Base-by-base conservation (phyloP, 1,140 invertebrate species). In the Drosophila santomea region DNA sequence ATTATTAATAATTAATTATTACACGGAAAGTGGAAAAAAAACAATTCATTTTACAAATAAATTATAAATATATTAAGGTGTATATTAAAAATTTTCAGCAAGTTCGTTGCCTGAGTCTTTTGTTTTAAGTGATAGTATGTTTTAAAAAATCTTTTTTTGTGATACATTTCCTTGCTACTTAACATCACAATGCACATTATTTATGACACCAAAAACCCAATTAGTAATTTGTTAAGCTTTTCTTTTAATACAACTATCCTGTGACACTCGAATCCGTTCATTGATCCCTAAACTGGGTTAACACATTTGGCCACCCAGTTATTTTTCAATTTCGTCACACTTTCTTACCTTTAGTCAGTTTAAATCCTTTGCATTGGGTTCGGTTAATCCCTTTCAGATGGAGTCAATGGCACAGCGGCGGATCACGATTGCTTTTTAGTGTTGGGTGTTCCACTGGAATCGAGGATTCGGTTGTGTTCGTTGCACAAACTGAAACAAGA, bases 91-190 rank as follows among this genome's bases (percentile, higher is more conserved):
- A 1, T 43, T 43, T n/a, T n/a, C n/a, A 45, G 7, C 71, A 78
- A 62, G 85, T 86, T 86, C 52, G 71, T 76, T 82, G 57, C 74
- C 56, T 74, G 51, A 90, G 75, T 88, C 75, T 76, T 88, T 88
- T 44, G 78, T 72, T n/a, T n/a, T n/a, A n/a, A n/a, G n/a, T n/a
- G n/a, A n/a, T n/a, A n/a, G n/a, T n/a, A n/a, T n/a, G n/a, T n/a
- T n/a, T n/a, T n/a, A n/a, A n/a, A n/a, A n/a, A n/a, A n/a, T n/a
- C n/a, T n/a, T n/a, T n/a, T n/a, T n/a, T n/a, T n/a, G n/a, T n/a
- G n/a, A n/a, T n/a, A n/a, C n/a, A n/a, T n/a, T n/a, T n/a, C n/a
- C n/a, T n/a, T n/a, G n/a, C n/a, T n/a, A n/a, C n/a, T n/a, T n/a
- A n/a, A n/a, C n/a, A n/a, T n/a, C n/a, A n/a, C n/a, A 2, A 15